A percentile compares a stretch with the other conserved stretches of the same genome.
phyloP scores from a whole-genome alignment of 2,888 invertebrate species.

The Limnephilus auricula region DNA sequence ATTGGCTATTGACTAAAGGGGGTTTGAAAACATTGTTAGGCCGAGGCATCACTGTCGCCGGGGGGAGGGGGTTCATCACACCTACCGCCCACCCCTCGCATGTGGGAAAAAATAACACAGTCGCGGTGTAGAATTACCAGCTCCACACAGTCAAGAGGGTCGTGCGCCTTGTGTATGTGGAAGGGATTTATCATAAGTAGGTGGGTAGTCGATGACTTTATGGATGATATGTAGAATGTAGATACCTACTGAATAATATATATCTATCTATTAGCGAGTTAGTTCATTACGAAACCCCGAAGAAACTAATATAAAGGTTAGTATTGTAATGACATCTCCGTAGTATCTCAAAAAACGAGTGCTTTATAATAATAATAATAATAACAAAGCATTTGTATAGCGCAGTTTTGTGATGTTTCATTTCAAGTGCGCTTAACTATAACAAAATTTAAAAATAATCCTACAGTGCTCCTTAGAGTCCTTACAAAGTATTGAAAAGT shows the following conservation, averaged over 20 bases:
- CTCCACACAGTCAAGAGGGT: background rate
- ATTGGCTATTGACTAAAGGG: conserved; percentile 67
- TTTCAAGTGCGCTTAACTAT: too few species aligned
- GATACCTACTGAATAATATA: too few species aligned
- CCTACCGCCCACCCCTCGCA: conserved; percentile 61
- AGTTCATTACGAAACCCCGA: background rate
- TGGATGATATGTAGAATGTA: background rate
- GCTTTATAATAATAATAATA: too few species aligned
- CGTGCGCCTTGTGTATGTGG: conserved; percentile 14
- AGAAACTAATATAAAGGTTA: background rate
- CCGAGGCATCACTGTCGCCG: conserved; percentile 52
- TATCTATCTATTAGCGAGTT: background rate
- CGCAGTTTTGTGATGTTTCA: too few species aligned
- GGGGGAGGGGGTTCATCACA: conserved; percentile 56
- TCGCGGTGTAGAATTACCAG: conserved; percentile 27
- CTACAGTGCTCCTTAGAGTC: too few species aligned
- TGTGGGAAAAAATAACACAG: conserved; percentile 44
- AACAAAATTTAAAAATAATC: too few species aligned
- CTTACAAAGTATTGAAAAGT: too few species aligned
- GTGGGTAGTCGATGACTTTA: background rate
- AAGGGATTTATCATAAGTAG: conserved; percentile 19
- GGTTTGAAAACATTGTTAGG: conserved; percentile 59
- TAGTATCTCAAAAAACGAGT: too few species aligned
- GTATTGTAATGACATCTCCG: background rate
- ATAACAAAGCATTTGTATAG: too few species aligned